A percentile compares a stretch with the other conserved stretches of the same genome.
phyloP scores from a whole-genome alignment of 1,140 invertebrate species.

The Zaprionus davidi region DNA sequence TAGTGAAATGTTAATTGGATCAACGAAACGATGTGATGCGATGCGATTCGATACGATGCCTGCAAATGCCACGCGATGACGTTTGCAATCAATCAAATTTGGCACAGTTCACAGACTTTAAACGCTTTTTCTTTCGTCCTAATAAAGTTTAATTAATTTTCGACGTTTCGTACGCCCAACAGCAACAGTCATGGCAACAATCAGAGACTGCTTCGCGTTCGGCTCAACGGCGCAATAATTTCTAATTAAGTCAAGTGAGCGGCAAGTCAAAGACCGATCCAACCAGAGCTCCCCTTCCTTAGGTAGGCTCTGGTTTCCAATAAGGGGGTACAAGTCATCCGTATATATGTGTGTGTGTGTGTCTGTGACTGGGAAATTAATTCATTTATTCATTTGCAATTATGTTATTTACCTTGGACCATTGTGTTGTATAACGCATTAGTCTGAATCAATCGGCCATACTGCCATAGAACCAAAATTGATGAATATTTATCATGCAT shows the following conservation, averaged over 20 bases:
- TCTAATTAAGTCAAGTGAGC: constrained; percentile 48
- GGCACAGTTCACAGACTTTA: constrained; percentile 7
- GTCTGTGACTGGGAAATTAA: not conserved
- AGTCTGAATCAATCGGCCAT: not conserved
- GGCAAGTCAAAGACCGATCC: constrained; percentile 25
- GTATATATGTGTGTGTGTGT: not conserved
- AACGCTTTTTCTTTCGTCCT: constrained; percentile 10
- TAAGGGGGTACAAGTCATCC: not conserved
- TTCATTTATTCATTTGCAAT: constrained; percentile 28
- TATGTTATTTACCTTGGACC: constrained; percentile 13
- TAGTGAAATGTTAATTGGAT: constrained; percentile 49
- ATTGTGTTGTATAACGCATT: not conserved
- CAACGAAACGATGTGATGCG: not conserved
- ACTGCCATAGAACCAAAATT: not conserved
- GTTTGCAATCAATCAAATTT: constrained; percentile 37
- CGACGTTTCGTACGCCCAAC: not conserved
- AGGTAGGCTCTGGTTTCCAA: not conserved
- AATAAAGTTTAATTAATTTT: constrained; percentile 48
- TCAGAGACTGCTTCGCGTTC: constrained; percentile 4
- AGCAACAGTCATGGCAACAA: constrained; percentile 19
- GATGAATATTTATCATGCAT: not conserved
- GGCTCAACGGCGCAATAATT: constrained; percentile 30
- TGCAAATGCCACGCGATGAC: constrained; percentile 10
- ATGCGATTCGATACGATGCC: not conserved
- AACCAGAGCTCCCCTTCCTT: not conserved